Evolutionary conservation across 2,113 vertebrate species (phyloP).

Genomic region (Dasyurus viverrinus): DNA sequence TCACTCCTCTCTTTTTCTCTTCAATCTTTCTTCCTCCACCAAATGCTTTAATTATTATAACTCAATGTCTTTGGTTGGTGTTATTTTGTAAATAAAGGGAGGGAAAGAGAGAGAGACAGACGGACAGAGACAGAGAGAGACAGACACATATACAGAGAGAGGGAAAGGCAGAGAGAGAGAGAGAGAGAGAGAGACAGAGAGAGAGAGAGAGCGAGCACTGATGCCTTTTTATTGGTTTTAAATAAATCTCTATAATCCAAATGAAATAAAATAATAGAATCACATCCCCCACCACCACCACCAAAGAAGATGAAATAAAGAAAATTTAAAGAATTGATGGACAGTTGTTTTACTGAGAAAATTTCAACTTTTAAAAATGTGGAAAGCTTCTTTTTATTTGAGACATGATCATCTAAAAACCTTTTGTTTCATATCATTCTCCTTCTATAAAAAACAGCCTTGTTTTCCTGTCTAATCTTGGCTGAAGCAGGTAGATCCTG

Average conservation of each 20-base stretch:
- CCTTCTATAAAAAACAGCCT: conserved; percentile 55
- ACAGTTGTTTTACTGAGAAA: background rate
- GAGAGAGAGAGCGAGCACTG: background rate
- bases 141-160: too few relatives aligned
- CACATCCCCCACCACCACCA: background rate
- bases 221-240: conserved; percentile 1
- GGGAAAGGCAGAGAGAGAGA: too few relatives aligned
- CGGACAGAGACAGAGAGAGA: background rate
- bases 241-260: background rate
- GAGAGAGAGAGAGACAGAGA: background rate
- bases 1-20: background rate
- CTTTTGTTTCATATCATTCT: background rate
- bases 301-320: background rate
- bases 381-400: background rate
- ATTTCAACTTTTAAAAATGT: conserved; percentile 8
- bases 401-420: conserved; percentile 13
- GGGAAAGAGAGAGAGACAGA: too few relatives aligned
- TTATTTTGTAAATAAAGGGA: background rate
- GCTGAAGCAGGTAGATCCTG: conserved; percentile 45
- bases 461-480: conserved; percentile 37
- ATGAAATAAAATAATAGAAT: conserved; percentile 10
- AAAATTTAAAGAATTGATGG: background rate
- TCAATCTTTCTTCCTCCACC: background rate
- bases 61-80: background rate
- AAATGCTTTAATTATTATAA: background rate